These are phyloP conservation scores for Apodemus agrarius DNA, from an alignment of 2,797 vertebrate genomes.

Conservation along the genomic window DNA sequence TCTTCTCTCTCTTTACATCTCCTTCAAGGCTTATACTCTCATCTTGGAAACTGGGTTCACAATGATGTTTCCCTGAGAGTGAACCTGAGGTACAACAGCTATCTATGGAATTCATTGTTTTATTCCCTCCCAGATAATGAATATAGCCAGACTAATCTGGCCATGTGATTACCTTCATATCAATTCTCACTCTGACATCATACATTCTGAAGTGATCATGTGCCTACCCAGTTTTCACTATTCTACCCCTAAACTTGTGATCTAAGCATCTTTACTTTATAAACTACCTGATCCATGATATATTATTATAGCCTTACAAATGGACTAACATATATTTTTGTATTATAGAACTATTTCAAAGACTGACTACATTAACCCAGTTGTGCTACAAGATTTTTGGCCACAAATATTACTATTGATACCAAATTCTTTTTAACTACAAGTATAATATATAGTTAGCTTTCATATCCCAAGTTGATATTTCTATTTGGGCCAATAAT, in stretches of 20 bases:
- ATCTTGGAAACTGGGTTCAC: not conserved
- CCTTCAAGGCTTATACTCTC: not conserved
- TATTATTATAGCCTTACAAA: not conserved
- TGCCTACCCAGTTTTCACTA: not conserved
- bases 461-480: not conserved
- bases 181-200: too few relatives aligned
- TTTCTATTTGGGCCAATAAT: not conserved
- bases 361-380: not conserved
- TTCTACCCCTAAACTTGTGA: not conserved
- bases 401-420: not conserved
- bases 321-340: not conserved
- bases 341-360: not conserved
- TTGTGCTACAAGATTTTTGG: not conserved
- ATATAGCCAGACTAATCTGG: not conserved
- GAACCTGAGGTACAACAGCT: not conserved
- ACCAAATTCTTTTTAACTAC: not conserved
- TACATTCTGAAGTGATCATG: too few relatives aligned
- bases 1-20: accelerated
- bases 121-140: not conserved
- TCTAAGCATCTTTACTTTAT: not conserved
- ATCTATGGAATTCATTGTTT: not conserved
- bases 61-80: not conserved
- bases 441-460: not conserved
- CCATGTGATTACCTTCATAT: too few relatives aligned
- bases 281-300: not conserved